Evolutionary conservation across 2,113 vertebrate genomes (phyloP).

Genomic region (Atherinomorus stipes): DNA sequence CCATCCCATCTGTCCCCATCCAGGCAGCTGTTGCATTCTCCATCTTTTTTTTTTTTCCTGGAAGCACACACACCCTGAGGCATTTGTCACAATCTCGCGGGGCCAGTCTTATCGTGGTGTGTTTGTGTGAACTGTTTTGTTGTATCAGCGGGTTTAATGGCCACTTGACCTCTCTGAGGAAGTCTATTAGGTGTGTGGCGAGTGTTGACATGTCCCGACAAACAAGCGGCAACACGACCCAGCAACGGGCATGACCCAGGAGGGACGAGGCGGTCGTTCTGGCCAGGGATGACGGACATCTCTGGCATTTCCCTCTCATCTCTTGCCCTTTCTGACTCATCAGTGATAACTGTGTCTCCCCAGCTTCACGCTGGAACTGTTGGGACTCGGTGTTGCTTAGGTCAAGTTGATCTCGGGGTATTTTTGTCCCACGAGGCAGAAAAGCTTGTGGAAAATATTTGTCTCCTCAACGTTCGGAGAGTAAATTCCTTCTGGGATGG

Average conservation of each 20-base stretch:
- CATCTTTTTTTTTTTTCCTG: neutral
- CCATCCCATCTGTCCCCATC: conserved; percentile 59
- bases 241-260: conserved; percentile 16
- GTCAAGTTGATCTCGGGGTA: neutral
- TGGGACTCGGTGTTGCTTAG: neutral
- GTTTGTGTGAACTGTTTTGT: conserved; percentile 57
- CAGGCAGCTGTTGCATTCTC: conserved; percentile 71
- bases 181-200: conserved; percentile 35
- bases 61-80: conserved; percentile 29
- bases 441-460: neutral
- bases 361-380: conserved; percentile 14
- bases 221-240: conserved; percentile 14
- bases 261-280: conserved; percentile 7
- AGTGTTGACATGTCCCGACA: conserved; percentile 49
- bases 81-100: conserved; percentile 47
- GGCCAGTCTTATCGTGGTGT: conserved; percentile 31
- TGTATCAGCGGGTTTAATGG: conserved; percentile 52
- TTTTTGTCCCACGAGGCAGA: neutral
- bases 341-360: conserved; percentile 9
- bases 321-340: conserved; percentile 29
- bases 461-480: neutral
- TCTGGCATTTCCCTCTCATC: conserved; percentile 44
- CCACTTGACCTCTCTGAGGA: conserved; percentile 65
- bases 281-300: conserved; percentile 30
- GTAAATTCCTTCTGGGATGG: neutral